Evolutionary conservation across 2,888 invertebrate species (phyloP).

Genomic region (Blastobasis lacticolella): DNA sequence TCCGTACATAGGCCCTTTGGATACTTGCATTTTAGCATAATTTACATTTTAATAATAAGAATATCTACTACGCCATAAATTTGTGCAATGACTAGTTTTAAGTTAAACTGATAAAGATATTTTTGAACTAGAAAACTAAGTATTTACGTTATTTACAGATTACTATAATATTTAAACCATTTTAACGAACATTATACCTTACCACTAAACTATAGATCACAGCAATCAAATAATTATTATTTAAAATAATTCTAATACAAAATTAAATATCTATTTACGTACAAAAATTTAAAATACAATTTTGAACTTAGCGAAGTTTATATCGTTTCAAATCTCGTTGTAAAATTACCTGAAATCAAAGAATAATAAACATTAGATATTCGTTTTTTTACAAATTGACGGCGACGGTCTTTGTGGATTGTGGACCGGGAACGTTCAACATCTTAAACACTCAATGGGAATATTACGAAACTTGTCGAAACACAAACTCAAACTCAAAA

Average conservation of each 20-base stretch:
- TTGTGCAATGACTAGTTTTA: conserved; percentile 1
- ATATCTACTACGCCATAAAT: background rate
- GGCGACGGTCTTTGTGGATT: too few relatives aligned
- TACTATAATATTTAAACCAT: background rate
- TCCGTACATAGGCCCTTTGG: conserved; percentile 43
- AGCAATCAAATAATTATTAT: background rate
- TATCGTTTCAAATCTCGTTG: background rate
- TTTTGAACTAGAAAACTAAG: too few relatives aligned
- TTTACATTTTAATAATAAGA: background rate
- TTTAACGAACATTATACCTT: background rate
- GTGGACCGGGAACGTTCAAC: too few relatives aligned
- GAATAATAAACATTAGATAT: background rate
- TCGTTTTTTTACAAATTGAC: too few relatives aligned
- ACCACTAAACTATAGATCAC: background rate
- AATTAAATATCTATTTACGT: background rate
- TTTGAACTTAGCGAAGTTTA: background rate
- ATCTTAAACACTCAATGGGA: too few relatives aligned
- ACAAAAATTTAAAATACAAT: background rate
- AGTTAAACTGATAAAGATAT: background rate
- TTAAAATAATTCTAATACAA: background rate
- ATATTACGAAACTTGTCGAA: too few relatives aligned
- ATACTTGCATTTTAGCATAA: conserved; percentile 37
- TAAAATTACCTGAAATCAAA: background rate
- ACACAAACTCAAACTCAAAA: too few relatives aligned
- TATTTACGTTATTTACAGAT: background rate